Evolutionary conservation across 2,113 vertebrate genomes (phyloP), one percentile per base, ranked within the genome.

Genomic region (Heterotis niloticus): DNA sequence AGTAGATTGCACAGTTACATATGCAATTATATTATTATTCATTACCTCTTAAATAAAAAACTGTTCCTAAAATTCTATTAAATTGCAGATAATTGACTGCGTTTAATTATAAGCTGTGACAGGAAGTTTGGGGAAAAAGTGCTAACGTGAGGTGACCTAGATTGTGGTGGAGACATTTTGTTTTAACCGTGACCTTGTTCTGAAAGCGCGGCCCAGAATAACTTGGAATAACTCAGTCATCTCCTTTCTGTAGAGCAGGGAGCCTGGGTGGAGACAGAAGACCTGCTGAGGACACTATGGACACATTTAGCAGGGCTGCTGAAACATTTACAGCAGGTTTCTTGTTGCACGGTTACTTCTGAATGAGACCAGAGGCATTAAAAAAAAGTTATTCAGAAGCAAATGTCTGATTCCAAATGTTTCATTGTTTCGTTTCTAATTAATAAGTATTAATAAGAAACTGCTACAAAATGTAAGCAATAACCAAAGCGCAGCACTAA

Each of bases 1-100:
- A 72, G 71, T 26, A 83, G 80, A 85, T 76, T 52, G 62, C 81
- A 34, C 65, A 81, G 79, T 83, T 81, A 78, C 78, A 91, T 92
- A 91, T 88, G 91, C 91, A 94, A 92, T 92, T 92, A 92, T 91
- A 93, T 92, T 92, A 94, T 92, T 92, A 93, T 92, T 94, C 91
- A 92, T 93, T 92, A 90, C 90, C 89, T 92, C 90, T 93, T 93
- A 94, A 94, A 92, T 94, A 94, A 92, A 94, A 92, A 86, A 87
- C 86, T 84, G 89, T 81, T 87, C 83, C 89, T 88, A 85, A 88
- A 91, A 94, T 92, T 91, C 91, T 90, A 94, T 93, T 94, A 93
- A 94, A 92, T 91, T 92, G 92, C 84, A 88, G 92, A 92, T 93
- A 93, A 94, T 93, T 93, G 92, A 90, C 89, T 86, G 91, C 89